Percentiles rank a stretch among this genome's conserved stretches.
Conservation (phyloP, 2,113 vertebrate species). For the Pleuronectes platessa region DNA sequence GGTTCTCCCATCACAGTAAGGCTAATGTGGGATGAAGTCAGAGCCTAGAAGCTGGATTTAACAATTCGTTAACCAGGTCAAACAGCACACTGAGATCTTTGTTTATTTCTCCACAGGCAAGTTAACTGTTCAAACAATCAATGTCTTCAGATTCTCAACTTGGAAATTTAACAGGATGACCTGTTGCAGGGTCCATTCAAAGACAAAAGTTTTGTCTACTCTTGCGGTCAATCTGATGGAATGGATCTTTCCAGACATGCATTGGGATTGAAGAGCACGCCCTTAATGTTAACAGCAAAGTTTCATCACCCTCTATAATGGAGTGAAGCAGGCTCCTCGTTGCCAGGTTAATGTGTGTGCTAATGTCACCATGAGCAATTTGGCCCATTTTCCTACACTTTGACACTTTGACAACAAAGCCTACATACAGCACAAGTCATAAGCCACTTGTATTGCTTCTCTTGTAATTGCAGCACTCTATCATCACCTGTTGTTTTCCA, state of each 20-base stretch:
- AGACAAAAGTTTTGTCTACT: neutral
- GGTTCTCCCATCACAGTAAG: conserved; percentile 1
- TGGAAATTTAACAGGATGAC: neutral
- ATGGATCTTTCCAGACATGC: too few species aligned
- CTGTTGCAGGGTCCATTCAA: neutral
- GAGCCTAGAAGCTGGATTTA: conserved; percentile 6
- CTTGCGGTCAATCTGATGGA: too few species aligned
- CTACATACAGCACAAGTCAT: neutral
- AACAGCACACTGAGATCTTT: neutral
- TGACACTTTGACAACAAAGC: neutral
- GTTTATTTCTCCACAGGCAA: neutral
- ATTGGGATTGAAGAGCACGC: too few species aligned
- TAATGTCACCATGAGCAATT: neutral
- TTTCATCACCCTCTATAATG: too few species aligned
- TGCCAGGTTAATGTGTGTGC: too few species aligned
- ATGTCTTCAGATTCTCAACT: neutral
- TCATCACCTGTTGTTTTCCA: neutral
- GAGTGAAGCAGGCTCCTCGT: too few species aligned
- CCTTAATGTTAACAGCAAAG: too few species aligned
- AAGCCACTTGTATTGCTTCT: neutral
- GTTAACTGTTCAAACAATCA: neutral
- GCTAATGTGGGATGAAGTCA: conserved; percentile 7
- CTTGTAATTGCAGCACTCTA: conserved; percentile 7
- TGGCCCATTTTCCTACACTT: neutral
- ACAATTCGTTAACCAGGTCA: conserved; percentile 12